These are phyloP conservation scores for Temnothorax unifasciatus DNA, from an alignment of 2,888 invertebrate species.

Conservation along the genomic window DNA sequence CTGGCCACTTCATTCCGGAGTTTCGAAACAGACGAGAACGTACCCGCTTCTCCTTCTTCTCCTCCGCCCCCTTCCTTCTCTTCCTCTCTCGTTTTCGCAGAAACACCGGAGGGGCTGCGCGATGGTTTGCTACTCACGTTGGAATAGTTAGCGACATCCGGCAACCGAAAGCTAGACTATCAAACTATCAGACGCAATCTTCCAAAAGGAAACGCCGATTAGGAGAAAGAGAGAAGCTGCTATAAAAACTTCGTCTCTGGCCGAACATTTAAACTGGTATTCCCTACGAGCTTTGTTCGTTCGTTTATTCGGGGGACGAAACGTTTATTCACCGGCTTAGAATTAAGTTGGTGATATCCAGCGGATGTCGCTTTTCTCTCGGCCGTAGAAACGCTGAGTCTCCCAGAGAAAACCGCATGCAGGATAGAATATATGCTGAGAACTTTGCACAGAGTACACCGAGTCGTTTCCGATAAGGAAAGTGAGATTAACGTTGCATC, in stretches of 20 bases:
- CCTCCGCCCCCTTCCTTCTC: background rate
- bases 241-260: constrained; percentile 49
- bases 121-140: constrained; percentile 46
- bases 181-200: constrained; percentile 39
- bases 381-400: background rate
- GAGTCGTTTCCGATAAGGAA: constrained; percentile 12
- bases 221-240: background rate
- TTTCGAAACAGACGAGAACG: constrained; percentile 42
- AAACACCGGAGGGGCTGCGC: constrained; percentile 17
- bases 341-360: constrained; percentile 40
- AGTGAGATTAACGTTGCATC: constrained; percentile 37
- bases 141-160: constrained; percentile 62
- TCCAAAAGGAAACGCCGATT: constrained; percentile 33
- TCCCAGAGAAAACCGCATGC: constrained; percentile 23
- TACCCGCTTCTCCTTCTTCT: background rate
- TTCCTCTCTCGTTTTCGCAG: background rate
- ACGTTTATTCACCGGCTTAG: constrained; percentile 39
- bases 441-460: constrained; percentile 21
- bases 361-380: constrained; percentile 27
- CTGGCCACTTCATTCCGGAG: constrained; percentile 52
- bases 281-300: background rate
- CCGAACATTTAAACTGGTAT: background rate
- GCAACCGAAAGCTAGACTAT: constrained; percentile 40
- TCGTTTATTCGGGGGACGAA: background rate
- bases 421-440: constrained; percentile 7